Percentiles rank a stretch among this genome's conserved stretches.
Evolutionary conservation across 2,888 invertebrate genomes (phyloP).

Genomic region (Rotaria magnacalcarata): DNA sequence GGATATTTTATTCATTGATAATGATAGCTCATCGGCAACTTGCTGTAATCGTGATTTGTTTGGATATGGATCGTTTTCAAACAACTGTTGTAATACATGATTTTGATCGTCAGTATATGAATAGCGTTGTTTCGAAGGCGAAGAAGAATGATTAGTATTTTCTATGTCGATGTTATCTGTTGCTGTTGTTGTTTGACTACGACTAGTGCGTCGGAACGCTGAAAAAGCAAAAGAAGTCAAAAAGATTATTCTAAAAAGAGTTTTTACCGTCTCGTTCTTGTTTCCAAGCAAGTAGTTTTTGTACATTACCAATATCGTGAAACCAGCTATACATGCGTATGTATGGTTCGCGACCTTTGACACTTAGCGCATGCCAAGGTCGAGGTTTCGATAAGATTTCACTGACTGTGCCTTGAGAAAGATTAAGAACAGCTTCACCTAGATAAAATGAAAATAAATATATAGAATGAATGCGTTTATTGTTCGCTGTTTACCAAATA

Average conservation of each 20-base stretch:
- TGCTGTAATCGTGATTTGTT: constrained; percentile 92
- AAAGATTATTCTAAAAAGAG: neutral
- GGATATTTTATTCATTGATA: constrained; percentile 90
- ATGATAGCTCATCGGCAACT: constrained; percentile 79
- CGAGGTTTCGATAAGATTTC: constrained; percentile 96
- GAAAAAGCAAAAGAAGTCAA: neutral
- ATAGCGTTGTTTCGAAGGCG: constrained; percentile 64
- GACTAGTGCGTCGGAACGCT: neutral
- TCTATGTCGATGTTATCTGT: neutral
- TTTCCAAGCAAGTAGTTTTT: constrained; percentile 69
- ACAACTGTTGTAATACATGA: constrained; percentile 85
- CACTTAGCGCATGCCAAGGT: constrained; percentile 99
- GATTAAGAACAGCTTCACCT: constrained; percentile 92
- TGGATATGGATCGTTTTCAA: constrained; percentile 91
- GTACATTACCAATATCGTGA: constrained; percentile 87
- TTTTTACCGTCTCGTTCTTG: constrained; percentile 34
- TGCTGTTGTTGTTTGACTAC: neutral
- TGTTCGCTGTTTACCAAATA: constrained; percentile 72
- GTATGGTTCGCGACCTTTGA: constrained; percentile 81
- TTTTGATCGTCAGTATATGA: constrained; percentile 97
- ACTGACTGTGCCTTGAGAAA: constrained; percentile 91
- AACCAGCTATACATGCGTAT: constrained; percentile 94
- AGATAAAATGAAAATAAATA: constrained; percentile 64
- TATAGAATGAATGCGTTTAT: no score
- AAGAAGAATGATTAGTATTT: neutral